These are phyloP conservation scores for Trachurus trachurus DNA, from an alignment of 2,797 vertebrate genomes.

Conservation along the genomic window DNA sequence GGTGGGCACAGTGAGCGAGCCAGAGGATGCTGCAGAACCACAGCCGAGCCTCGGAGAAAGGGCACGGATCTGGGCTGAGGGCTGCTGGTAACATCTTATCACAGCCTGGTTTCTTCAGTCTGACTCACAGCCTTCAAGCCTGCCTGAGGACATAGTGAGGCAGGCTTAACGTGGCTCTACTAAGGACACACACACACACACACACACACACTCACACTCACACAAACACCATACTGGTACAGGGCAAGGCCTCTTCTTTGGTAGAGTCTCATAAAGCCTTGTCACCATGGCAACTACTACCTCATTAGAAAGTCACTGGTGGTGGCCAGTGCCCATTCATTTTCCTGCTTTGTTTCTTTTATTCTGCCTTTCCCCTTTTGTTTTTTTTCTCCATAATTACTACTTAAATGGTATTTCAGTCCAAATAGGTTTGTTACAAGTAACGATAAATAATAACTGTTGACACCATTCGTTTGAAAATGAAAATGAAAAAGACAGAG, in stretches of 20 bases:
- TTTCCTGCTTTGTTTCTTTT: conserved; percentile 66
- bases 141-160: conserved; percentile 62
- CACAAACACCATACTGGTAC: conserved; percentile 50
- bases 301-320: conserved; percentile 79
- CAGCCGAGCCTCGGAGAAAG: conserved; percentile 56
- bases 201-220: conserved; percentile 39
- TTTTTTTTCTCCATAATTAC: conserved; percentile 47
- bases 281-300: conserved; percentile 81
- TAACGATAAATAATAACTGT: conserved; percentile 34
- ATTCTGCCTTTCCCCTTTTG: conserved; percentile 47
- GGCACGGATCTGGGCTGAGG: conserved; percentile 61
- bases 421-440: conserved; percentile 42
- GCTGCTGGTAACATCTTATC: conserved; percentile 72
- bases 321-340: conserved; percentile 68
- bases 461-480: conserved; percentile 28
- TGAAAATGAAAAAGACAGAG: conserved; percentile 32
- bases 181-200: conserved; percentile 40
- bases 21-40: conserved; percentile 5
- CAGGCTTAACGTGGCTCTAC: conserved; percentile 52
- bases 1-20: conserved; percentile 36
- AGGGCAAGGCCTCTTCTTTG: conserved; percentile 77
- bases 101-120: conserved; percentile 51
- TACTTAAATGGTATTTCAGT: conserved; percentile 35
- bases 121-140: conserved; percentile 59
- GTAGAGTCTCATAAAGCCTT: conserved; percentile 72